phyloP scores from a whole-genome alignment of 2,113 vertebrate species.

The Macrotis lagotis region DNA sequence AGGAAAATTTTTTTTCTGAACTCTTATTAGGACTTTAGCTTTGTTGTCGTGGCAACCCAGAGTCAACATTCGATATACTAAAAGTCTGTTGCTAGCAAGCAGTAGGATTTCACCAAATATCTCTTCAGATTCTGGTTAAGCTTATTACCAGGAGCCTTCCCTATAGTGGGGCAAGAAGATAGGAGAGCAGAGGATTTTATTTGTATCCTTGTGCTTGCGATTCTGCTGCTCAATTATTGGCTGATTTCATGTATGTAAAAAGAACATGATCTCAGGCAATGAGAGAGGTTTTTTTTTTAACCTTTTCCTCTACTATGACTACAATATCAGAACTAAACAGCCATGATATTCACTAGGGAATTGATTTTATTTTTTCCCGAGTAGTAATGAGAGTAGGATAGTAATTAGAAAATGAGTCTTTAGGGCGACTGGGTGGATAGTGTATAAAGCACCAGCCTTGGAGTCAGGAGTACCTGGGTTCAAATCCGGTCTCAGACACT shows the following conservation, averaged over 20 bases:
- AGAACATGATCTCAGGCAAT: background rate
- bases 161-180: background rate
- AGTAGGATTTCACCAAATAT: background rate
- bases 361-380: background rate
- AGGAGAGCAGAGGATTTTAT: background rate
- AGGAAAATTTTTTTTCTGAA: background rate
- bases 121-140: background rate
- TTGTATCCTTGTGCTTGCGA: background rate
- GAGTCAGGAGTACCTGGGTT: too few species aligned
- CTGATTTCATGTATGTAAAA: background rate
- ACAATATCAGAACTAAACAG: background rate
- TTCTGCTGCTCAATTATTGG: background rate
- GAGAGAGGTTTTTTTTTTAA: background rate
- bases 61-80: background rate
- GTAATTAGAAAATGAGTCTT: background rate
- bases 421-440: too few species aligned
- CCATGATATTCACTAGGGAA: background rate
- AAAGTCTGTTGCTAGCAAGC: background rate
- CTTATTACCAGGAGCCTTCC: background rate
- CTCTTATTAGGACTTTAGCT: background rate
- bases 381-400: background rate
- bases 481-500: too few species aligned
- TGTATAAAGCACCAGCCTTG: too few species aligned
- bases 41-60: background rate
- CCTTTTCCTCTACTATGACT: background rate